These are phyloP conservation scores for Cyaniris semiargus DNA, from an alignment of 2,888 invertebrate genomes.

Conservation along the genomic window DNA sequence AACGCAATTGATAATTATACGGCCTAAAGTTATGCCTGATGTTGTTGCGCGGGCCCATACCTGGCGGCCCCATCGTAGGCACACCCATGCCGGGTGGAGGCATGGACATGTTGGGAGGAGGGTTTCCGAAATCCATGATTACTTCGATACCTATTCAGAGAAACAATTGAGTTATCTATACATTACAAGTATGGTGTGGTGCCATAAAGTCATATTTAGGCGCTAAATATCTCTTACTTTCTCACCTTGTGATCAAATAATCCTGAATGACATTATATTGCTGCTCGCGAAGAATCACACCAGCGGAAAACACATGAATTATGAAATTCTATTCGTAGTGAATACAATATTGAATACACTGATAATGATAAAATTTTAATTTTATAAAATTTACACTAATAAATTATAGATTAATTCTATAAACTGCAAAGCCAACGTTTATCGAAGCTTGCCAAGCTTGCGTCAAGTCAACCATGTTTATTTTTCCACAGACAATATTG, in stretches of 20 bases:
- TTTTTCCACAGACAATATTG: constrained; percentile 41
- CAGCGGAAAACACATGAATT: constrained; percentile 28
- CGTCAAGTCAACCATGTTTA: constrained; percentile 49
- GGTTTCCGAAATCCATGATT: constrained; percentile 76
- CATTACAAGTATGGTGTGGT: constrained; percentile 28
- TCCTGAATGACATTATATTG: constrained; percentile 66
- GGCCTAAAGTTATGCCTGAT: constrained; percentile 76
- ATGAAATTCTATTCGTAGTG: constrained; percentile 35
- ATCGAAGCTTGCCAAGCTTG: constrained; percentile 44
- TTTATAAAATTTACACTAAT: too few relatives aligned
- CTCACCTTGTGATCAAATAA: constrained; percentile 65
- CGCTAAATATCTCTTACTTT: constrained; percentile 35
- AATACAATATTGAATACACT: constrained; percentile 33
- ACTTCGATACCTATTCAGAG: constrained; percentile 74
- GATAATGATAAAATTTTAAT: too few relatives aligned
- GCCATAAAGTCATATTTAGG: constrained; percentile 23
- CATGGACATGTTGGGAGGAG: constrained; percentile 71
- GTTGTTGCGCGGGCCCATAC: constrained; percentile 58
- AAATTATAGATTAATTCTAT: constrained; percentile 55
- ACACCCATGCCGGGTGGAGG: constrained; percentile 67
- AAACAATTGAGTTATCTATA: constrained; percentile 53
- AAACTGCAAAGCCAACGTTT: constrained; percentile 60
- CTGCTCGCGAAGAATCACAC: constrained; percentile 46
- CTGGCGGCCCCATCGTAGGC: constrained; percentile 59
- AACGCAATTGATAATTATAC: constrained; percentile 76